Evolutionary conservation across 2,113 vertebrate species (phyloP).

Genomic region (Cheilinus undulatus): DNA sequence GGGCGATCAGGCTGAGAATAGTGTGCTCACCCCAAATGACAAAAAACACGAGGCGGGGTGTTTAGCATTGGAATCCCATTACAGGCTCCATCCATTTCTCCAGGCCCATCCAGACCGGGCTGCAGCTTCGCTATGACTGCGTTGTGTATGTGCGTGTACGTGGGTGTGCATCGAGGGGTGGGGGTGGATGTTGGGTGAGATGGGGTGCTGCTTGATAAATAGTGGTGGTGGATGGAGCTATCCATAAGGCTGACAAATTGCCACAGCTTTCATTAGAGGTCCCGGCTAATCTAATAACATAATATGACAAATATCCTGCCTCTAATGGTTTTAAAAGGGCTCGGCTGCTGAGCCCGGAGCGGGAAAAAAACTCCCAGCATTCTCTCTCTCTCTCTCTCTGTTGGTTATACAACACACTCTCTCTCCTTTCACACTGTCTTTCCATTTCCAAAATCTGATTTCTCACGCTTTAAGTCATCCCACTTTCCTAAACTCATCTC

Average conservation of each 20-base stretch:
- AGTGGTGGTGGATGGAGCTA: slow-evolving; percentile 75
- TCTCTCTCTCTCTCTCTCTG: slow-evolving; percentile 43
- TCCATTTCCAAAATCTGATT: slow-evolving; percentile 35
- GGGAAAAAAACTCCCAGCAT: slow-evolving; percentile 42
- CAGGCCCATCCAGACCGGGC: slow-evolving; percentile 56
- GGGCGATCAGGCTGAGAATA: slow-evolving; percentile 67
- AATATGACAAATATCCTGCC: slow-evolving; percentile 85
- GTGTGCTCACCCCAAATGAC: slow-evolving; percentile 74
- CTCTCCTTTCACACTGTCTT: slow-evolving; percentile 18
- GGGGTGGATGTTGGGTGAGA: slow-evolving; percentile 59
- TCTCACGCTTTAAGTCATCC: slow-evolving; percentile 40
- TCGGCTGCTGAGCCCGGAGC: slow-evolving; percentile 56
- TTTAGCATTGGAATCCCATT: slow-evolving; percentile 84
- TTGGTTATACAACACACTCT: slow-evolving; percentile 51
- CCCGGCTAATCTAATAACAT: slow-evolving; percentile 86
- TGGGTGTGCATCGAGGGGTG: slow-evolving; percentile 51
- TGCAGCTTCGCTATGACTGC: slow-evolving; percentile 59
- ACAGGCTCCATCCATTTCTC: slow-evolving; percentile 71
- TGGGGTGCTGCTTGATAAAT: slow-evolving; percentile 81
- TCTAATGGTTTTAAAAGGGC: slow-evolving; percentile 84
- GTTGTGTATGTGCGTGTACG: slow-evolving; percentile 53
- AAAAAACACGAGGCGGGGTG: slow-evolving; percentile 71
- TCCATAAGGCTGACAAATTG: slow-evolving; percentile 85
- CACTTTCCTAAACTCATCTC: slow-evolving; percentile 44
- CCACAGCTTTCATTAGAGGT: slow-evolving; percentile 85